A percentile compares a stretch with the other conserved stretches of the same genome.
These are phyloP conservation scores for Sturnus vulgaris DNA, from an alignment of 2,113 vertebrate species.

Conservation along the genomic window DNA sequence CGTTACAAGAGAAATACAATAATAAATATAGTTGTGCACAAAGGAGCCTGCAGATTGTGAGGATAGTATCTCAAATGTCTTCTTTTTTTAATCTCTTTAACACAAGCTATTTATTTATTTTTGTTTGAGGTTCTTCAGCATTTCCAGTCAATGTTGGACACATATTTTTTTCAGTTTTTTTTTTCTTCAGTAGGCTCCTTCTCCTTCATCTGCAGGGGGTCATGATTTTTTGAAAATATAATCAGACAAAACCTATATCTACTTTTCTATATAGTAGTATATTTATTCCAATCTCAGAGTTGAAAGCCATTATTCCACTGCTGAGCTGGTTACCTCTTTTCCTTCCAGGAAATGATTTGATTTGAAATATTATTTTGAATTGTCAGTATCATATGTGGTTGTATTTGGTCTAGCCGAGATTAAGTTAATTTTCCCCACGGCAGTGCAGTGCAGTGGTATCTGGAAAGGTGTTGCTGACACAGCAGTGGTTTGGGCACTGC, in stretches of 20 bases:
- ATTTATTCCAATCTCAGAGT: background rate
- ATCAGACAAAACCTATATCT: background rate
- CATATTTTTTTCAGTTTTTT: slow-evolving; percentile 27
- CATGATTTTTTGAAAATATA: background rate
- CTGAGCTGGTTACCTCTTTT: background rate
- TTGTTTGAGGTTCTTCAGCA: background rate
- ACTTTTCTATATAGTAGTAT: background rate
- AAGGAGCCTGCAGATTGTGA: background rate
- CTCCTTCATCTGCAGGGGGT: background rate
- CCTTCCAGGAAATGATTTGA: background rate
- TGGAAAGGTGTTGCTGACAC: background rate
- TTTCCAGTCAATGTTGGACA: slow-evolving; percentile 26
- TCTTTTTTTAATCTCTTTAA: background rate
- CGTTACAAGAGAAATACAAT: slow-evolving; percentile 3
- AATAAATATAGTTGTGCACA: slow-evolving; percentile 13
- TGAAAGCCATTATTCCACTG: background rate
- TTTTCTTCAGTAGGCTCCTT: background rate
- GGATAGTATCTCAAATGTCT: background rate
- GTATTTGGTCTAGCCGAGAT: background rate
- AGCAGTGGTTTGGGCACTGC: background rate
- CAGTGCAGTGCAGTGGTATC: no score
- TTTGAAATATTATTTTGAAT: background rate
- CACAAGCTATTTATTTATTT: slow-evolving; percentile 1
- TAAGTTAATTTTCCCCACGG: background rate
- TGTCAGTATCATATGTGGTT: background rate